These are phyloP conservation scores for Pachyramphus minor DNA, from an alignment of 2,113 vertebrate genomes.

Conservation along the genomic window DNA sequence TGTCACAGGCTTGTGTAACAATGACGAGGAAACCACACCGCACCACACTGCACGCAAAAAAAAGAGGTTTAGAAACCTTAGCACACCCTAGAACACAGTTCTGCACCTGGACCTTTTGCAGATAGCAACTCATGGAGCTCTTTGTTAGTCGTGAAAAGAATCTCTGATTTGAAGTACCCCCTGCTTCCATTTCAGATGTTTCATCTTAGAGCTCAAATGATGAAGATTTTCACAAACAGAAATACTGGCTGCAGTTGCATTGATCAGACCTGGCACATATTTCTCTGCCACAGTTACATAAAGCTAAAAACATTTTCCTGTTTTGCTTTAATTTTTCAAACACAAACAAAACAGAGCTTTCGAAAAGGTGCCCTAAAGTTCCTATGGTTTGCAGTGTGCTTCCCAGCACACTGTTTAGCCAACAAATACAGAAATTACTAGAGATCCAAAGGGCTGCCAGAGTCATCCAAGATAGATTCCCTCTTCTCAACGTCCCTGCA, in stretches of 20 bases:
- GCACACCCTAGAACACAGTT: neutral
- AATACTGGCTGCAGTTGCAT: neutral
- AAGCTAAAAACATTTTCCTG: neutral
- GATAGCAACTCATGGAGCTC: neutral
- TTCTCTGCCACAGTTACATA: neutral
- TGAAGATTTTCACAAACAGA: neutral
- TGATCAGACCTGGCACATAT: neutral
- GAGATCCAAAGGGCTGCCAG: neutral
- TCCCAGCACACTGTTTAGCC: neutral
- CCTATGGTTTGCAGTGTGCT: neutral
- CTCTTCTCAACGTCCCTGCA: neutral
- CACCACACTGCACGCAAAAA: neutral
- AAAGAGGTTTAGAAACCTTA: neutral
- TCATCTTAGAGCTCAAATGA: neutral
- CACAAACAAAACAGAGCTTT: neutral
- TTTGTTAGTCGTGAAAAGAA: neutral
- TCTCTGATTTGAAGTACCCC: neutral
- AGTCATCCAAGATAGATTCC: accelerated
- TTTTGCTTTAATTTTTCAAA: neutral
- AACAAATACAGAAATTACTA: neutral
- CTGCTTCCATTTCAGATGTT: neutral
- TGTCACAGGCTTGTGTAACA: neutral
- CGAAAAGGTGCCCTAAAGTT: neutral
- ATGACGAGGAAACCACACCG: neutral
- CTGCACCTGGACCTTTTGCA: neutral